Evolutionary conservation across 1,140 invertebrate species (phyloP).

Genomic region (Colletes latitarsis): DNA sequence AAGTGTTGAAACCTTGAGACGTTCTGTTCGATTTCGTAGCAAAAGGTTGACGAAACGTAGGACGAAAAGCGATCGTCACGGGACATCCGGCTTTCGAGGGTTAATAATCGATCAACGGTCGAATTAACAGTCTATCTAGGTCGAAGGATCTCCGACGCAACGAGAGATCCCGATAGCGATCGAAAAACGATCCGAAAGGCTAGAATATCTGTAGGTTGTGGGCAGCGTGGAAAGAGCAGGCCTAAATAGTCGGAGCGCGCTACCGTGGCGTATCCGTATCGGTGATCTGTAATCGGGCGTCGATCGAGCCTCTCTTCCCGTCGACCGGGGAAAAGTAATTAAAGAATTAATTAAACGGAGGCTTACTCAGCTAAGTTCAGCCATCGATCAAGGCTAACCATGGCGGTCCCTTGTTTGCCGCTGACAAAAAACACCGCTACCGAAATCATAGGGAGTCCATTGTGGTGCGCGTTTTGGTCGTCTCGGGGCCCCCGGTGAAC

Average conservation of each 20-base stretch:
- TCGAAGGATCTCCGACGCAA: too few species aligned
- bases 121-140: neutral
- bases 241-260: conserved; percentile 36
- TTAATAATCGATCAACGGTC: too few species aligned
- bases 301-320: neutral
- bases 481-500: conserved; percentile 23
- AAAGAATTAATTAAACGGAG: conserved; percentile 76
- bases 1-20: too few species aligned
- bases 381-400: conserved; percentile 72
- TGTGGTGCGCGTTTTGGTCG: conserved; percentile 49
- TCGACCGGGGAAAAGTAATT: conserved; percentile 68
- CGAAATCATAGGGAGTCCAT: conserved; percentile 71
- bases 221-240: conserved; percentile 23
- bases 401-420: conserved; percentile 59
- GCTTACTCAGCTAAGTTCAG: conserved; percentile 75
- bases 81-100: too few species aligned
- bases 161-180: neutral
- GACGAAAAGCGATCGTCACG: too few species aligned
- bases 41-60: too few species aligned
- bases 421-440: conserved; percentile 74
- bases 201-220: conserved; percentile 24
- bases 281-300: conserved; percentile 58
- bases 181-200: neutral
- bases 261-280: conserved; percentile 61
- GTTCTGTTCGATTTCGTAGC: too few species aligned